phyloP scores from a whole-genome alignment of 2,797 vertebrate species.

The Morus bassanus region DNA sequence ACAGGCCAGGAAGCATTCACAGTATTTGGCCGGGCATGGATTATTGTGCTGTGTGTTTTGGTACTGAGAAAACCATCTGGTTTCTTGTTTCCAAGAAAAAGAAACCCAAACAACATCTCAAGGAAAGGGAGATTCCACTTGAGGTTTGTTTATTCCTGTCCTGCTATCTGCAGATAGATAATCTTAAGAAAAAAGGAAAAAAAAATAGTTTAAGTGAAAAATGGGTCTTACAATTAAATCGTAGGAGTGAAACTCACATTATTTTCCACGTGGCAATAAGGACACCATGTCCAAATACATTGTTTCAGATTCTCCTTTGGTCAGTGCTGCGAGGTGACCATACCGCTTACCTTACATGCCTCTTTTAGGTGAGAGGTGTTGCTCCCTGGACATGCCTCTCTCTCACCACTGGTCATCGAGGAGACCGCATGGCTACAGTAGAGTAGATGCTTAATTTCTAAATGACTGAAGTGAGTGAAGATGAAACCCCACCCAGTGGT shows the following conservation, averaged over 20 bases:
- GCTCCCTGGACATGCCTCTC: neutral
- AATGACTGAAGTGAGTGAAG: neutral
- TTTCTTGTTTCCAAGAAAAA: neutral
- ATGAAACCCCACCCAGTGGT: neutral
- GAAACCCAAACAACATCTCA: neutral
- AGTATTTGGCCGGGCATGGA: neutral
- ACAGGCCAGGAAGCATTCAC: neutral
- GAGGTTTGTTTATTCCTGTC: neutral
- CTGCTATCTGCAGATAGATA: neutral
- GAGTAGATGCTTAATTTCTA: neutral
- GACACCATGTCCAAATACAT: neutral
- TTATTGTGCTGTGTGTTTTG: neutral
- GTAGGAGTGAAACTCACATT: neutral
- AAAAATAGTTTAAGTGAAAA: neutral
- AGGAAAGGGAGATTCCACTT: neutral
- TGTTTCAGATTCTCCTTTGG: neutral
- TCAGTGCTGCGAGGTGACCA: neutral
- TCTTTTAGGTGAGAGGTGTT: neutral
- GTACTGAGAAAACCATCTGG: neutral
- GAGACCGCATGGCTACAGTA: neutral
- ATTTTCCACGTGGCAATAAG: neutral
- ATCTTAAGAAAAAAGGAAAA: neutral
- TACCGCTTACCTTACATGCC: neutral
- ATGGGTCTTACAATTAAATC: neutral
- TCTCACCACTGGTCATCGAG: rapidly evolving